Evolutionary conservation across 1,140 invertebrate species (phyloP).

Genomic region (Chionoecetes opilio): DNA sequence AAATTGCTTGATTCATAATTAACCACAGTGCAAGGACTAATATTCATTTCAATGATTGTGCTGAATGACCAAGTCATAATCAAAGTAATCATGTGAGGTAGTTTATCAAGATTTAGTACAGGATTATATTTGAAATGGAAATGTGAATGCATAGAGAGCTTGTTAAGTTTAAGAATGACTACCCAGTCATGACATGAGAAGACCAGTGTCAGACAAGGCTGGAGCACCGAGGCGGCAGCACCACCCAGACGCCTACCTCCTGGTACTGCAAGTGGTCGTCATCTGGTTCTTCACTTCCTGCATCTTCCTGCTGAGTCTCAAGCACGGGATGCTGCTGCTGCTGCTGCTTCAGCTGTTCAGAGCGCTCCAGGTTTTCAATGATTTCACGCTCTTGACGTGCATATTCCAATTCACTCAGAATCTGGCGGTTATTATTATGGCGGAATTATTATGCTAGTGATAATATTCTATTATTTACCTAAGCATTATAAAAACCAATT

Average conservation of each 20-base stretch:
- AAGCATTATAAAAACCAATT: no score
- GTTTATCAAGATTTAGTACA: no score
- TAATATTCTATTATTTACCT: no score
- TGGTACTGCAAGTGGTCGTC: slow-evolving; percentile 74
- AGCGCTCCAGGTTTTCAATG: slow-evolving; percentile 88
- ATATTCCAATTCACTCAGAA: slow-evolving; percentile 86
- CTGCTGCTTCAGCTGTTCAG: slow-evolving; percentile 85
- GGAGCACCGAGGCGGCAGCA: not conserved
- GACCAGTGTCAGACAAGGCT: no score
- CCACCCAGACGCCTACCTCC: slow-evolving; percentile 49
- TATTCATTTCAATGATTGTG: not conserved
- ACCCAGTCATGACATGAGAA: no score
- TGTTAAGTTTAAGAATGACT: no score
- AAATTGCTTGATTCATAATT: not conserved
- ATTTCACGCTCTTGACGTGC: slow-evolving; percentile 89
- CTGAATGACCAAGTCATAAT: not conserved
- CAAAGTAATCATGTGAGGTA: no score
- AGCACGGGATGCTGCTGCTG: slow-evolving; percentile 83
- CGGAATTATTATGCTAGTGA: no score
- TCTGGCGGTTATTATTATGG: no score
- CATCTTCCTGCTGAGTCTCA: slow-evolving; percentile 83
- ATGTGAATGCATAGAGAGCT: no score
- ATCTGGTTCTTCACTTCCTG: not conserved
- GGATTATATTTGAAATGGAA: no score
- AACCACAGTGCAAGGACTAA: not conserved